Evolutionary conservation across 2,797 vertebrate species (phyloP).

Genomic region (Galago senegalensis): DNA sequence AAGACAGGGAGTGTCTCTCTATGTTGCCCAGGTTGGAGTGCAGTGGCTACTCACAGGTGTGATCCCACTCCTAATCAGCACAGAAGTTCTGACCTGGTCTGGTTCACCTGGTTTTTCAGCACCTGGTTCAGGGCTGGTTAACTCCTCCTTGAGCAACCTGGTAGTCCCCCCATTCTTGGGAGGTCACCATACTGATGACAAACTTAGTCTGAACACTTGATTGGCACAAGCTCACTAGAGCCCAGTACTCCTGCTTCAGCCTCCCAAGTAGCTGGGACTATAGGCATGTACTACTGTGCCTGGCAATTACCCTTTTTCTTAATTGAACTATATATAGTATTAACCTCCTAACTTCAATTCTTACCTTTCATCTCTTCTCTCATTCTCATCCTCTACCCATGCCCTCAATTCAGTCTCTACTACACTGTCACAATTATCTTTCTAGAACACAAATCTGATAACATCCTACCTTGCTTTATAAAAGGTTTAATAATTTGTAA

Average conservation of each 20-base stretch:
- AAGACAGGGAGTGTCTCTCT: no score
- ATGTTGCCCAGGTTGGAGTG: not conserved
- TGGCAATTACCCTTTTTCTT: not conserved
- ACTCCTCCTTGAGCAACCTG: not conserved
- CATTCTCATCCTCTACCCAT: not conserved
- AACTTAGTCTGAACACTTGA: not conserved
- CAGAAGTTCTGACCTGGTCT: not conserved
- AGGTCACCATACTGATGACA: not conserved
- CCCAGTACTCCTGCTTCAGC: not conserved
- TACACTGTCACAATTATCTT: not conserved
- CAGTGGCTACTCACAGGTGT: not conserved
- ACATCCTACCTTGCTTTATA: not conserved
- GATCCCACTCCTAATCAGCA: not conserved
- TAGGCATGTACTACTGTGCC: not conserved
- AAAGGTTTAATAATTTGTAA: not conserved
- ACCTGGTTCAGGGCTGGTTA: not conserved
- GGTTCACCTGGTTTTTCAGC: not conserved
- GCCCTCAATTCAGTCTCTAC: not conserved
- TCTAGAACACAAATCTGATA: not conserved
- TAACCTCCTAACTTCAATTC: not conserved
- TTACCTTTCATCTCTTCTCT: not conserved
- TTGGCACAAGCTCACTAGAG: not conserved
- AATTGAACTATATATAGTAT: not conserved
- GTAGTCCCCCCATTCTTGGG: not conserved
- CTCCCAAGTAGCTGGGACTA: not conserved